Base-by-base conservation (phyloP, 2,113 vertebrate species). In the Vireo altiloquus region DNA sequence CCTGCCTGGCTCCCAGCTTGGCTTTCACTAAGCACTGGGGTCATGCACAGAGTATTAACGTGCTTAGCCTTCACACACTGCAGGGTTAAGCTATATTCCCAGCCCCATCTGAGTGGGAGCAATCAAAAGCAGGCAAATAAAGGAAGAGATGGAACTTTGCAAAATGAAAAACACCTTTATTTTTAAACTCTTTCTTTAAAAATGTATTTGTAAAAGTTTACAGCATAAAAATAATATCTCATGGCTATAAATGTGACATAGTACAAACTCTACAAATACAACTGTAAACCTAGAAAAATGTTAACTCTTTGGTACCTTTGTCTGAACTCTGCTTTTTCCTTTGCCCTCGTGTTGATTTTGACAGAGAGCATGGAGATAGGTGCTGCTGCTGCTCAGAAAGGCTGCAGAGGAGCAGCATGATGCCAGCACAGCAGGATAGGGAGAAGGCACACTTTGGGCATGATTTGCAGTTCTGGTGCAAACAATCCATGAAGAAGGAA, bases 301-400 rank as follows among this genome's bases (percentile, higher is more conserved):
- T 96, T 95, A 97, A 90, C 95, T 98, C 97, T 98, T 98, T 98
- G 98, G 98, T 98, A 98, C 98, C 97, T 85, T 96, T 92, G 80
- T 97, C 59, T 39, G 70, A 82, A 60, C 76, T 78, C 91, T 53
- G 92, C 77, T 94, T 85, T 78, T 33, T 0, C 13, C 57, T 85
- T 90, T 11, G 19, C 72, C 69, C 64, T 82, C 18, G 3, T 53
- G 44, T 18, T 60, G 83, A 47, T 82, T 95, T 84, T 69, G 63
- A 71, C 86, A 90, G 84, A 70, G 18, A 54, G 39, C 7, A 5
- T 10, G 64, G 69, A 74, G 69, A 65, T 31, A 89, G 82, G 54
- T 59, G 54, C 72, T 84, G 69, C 68, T 76, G 65, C 78, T 76
- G 37, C 39, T 82, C 90, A 53, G 54, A 78, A 89, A 28, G 68